Base-by-base conservation (phyloP, 2,888 invertebrate genomes). In the Tipula unca region DNA sequence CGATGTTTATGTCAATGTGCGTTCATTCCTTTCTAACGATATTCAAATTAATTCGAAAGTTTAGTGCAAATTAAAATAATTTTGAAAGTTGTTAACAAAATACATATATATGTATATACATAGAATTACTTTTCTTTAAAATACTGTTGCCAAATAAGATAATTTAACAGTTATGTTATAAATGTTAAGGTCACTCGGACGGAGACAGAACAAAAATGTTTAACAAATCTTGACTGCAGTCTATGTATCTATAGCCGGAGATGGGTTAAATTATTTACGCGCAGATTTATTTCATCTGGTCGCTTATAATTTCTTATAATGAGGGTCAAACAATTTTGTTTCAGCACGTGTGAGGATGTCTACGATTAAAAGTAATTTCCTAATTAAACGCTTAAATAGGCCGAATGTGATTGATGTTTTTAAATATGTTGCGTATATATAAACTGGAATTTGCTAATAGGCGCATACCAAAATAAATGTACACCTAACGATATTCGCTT, bases 1-100 rank as follows among this genome's bases (percentile, higher is more conserved):
- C 32, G n/a, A 3, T 39, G 10, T 6, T 6, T 39, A 39, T 39
- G 10, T 36, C 3, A 5, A 36, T 36, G 6, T 36, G 36, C 36
- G 36, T 48, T 48, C 25, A 10, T 69, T 69, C 25, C 69, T 69
- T 69, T 69, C 69, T 69, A 69, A 69, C 25, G 10, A 69, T 69
- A 69, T 69, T 69, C 69, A 69, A 69, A 69, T 69, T 69, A 69
- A 69, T 69, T 69, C 69, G 69, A 69, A 69, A 69, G 69, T 69
- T 69, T 10, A 69, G 69, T 25, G 10, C 69, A 69, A 69, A 69
- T 69, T 69, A 69, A 69, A 69, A 69, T 69, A 69, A 25, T 69
- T 69, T 69, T 69, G 69, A 69, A 69, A 69, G 69, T 69, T 69
- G 69, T 3, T 69, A 69, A 69, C 25, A 69, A 48, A n/a, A 13